Evolutionary conservation across 2,888 invertebrate genomes (phyloP).

Genomic region (Aphidius colemani): DNA sequence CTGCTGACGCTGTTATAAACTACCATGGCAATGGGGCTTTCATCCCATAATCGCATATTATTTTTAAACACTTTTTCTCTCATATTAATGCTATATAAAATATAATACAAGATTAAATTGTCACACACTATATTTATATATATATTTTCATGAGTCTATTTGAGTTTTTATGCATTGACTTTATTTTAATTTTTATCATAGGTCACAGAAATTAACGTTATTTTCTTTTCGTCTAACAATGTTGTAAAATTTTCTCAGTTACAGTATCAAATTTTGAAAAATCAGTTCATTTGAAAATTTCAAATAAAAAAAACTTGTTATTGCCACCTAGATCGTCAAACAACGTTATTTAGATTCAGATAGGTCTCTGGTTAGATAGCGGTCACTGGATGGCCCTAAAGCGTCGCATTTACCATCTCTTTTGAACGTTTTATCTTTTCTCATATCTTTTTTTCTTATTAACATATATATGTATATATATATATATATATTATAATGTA

Average conservation of each 20-base stretch:
- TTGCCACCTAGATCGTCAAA: conserved; percentile 21
- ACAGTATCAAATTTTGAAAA: background rate
- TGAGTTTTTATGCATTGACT: no score
- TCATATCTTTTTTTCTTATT: conserved; percentile 23
- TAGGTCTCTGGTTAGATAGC: conserved; percentile 45
- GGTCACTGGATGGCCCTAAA: conserved; percentile 57
- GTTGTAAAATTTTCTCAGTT: background rate
- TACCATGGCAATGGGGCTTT: conserved; percentile 27
- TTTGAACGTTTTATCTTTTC: conserved; percentile 6
- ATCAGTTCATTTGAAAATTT: conserved; percentile 24
- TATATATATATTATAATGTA: background rate
- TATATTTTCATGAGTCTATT: no score
- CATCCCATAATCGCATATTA: no score
- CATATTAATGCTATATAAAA: conserved; percentile 35
- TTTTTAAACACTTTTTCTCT: conserved; percentile 29
- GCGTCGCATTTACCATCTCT: conserved; percentile 52
- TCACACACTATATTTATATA: background rate
- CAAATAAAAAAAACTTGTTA: no score
- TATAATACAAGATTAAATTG: conserved; percentile 32
- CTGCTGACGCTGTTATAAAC: conserved; percentile 60
- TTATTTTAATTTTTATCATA: no score
- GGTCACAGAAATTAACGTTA: no score
- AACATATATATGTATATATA: background rate
- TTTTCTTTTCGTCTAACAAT: no score
- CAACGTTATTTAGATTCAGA: conserved; percentile 52